Evolutionary conservation across 2,888 invertebrate genomes (phyloP).

Genomic region (Eueremaeus valkanovi): DNA sequence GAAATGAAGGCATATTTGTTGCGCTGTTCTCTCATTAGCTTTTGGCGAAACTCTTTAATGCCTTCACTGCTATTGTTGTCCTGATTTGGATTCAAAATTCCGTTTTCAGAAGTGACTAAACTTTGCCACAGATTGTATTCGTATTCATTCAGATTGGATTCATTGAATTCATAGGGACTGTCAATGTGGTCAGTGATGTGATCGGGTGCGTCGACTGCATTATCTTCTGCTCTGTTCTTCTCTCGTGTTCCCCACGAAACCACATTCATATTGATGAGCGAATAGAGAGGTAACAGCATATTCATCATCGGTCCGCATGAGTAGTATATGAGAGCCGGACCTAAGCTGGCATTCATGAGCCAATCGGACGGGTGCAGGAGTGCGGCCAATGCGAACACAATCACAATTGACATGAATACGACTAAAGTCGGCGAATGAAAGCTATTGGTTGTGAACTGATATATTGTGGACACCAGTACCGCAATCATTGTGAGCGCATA

Average conservation of each 20-base stretch:
- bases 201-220: no score
- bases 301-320: background rate
- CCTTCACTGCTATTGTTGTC: slow-evolving; percentile 5
- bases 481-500: slow-evolving; percentile 13
- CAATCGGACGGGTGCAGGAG: background rate
- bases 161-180: background rate
- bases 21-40: slow-evolving; percentile 16
- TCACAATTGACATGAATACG: background rate
- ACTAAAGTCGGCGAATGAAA: background rate
- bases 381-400: background rate
- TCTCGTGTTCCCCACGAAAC: slow-evolving; percentile 25
- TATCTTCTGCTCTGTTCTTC: background rate
- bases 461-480: background rate
- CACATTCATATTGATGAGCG: slow-evolving; percentile 22
- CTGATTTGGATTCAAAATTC: slow-evolving; percentile 7
- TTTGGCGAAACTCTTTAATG: background rate
- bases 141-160: background rate
- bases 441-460: background rate
- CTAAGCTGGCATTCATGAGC: background rate
- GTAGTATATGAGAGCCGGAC: background rate
- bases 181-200: background rate
- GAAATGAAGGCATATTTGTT: slow-evolving; percentile 22
- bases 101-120: background rate
- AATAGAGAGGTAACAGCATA: background rate
- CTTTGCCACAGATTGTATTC: background rate